Percentiles rank a stretch among this genome's conserved stretches.
These are phyloP conservation scores for Empis stercorea DNA, from an alignment of 2,888 invertebrate species.

Conservation along the genomic window DNA sequence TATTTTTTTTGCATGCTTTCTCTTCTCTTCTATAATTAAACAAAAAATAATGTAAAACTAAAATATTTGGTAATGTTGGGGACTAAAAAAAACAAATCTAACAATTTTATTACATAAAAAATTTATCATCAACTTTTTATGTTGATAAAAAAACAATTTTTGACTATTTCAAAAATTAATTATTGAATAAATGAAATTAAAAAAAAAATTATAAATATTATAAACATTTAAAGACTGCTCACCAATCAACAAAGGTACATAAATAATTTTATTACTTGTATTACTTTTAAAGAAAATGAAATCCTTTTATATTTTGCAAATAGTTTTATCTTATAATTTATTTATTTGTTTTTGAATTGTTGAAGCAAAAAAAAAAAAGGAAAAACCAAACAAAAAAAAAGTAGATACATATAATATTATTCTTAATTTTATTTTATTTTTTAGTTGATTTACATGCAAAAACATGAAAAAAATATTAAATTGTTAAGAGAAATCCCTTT, in stretches of 20 bases:
- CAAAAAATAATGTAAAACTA: conserved; percentile 3
- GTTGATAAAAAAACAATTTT: conserved; percentile 7
- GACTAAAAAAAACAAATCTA: no score
- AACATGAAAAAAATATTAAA: no score
- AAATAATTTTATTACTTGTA: conserved; percentile 13
- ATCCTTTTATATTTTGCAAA: conserved; percentile 1
- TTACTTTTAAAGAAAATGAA: neutral
- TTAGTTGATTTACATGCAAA: no score
- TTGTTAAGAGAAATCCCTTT: no score
- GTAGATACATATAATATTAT: no score
- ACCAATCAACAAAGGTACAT: conserved; percentile 37
- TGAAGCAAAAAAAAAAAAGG: no score
- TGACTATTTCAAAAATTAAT: conserved; percentile 10
- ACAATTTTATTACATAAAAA: neutral
- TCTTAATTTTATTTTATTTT: no score
- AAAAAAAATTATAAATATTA: neutral
- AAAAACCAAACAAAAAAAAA: no score
- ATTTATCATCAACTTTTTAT: neutral
- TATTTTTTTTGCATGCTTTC: conserved; percentile 25
- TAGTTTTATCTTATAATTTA: no score
- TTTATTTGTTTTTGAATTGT: conserved; percentile 4
- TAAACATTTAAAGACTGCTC: conserved; percentile 27
- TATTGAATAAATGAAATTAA: neutral
- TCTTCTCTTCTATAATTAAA: conserved; percentile 19
- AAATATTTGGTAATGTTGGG: neutral